Conservation (phyloP, 2,113 vertebrate species). For the Gadus chalcogrammus region DNA sequence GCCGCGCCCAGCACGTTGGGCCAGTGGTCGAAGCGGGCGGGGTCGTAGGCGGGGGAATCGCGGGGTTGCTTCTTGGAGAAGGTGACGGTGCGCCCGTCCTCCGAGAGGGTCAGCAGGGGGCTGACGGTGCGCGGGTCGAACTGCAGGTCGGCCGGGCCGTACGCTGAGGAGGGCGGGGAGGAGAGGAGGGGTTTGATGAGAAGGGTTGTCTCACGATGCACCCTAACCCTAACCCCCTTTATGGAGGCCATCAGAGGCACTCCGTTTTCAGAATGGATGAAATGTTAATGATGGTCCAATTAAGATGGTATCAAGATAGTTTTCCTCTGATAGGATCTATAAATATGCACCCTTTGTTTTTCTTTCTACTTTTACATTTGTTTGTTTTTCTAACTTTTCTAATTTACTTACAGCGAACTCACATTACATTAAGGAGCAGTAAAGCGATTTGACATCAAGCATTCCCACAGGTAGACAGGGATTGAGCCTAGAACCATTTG, state of each 20-base stretch:
- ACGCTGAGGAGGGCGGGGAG: constrained; percentile 42
- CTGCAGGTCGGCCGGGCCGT: constrained; percentile 65
- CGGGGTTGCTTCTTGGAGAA: constrained; percentile 80
- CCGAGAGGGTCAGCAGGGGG: constrained; percentile 80
- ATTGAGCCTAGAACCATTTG: too few species aligned
- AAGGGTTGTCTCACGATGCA: too few species aligned
- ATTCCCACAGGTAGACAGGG: too few species aligned
- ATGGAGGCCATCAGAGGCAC: background rate
- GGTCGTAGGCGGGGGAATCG: constrained; percentile 64
- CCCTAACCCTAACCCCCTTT: background rate
- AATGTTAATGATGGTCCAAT: background rate
- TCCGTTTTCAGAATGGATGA: background rate
- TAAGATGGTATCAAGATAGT: too few species aligned
- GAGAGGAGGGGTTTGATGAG: too few species aligned
- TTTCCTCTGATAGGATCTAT: too few species aligned
- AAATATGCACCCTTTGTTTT: too few species aligned
- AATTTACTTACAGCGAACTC: too few species aligned
- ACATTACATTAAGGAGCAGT: too few species aligned
- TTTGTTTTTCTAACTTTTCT: too few species aligned
- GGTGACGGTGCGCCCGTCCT: constrained; percentile 78
- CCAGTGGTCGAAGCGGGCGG: constrained; percentile 86
- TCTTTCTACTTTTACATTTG: too few species aligned
- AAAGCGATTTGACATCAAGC: too few species aligned
- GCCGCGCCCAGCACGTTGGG: constrained; percentile 82
- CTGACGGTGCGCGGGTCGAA: constrained; percentile 81